Evolutionary conservation across 1,140 invertebrate species (phyloP).

Genomic region (Drosophila tani): DNA sequence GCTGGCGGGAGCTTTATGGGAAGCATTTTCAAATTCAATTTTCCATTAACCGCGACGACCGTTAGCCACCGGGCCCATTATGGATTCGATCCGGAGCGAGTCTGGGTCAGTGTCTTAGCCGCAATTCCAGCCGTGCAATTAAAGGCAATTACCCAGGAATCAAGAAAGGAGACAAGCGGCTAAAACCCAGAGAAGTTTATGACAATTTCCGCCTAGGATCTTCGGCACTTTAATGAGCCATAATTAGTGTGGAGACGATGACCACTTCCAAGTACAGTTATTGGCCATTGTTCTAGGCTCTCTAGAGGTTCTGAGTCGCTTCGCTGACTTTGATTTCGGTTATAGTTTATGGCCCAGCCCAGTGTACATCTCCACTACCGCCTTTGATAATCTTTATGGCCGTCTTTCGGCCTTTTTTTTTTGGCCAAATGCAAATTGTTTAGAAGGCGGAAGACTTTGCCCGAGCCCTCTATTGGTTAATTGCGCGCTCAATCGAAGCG

Average conservation of each 20-base stretch:
- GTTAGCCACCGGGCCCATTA: constrained; percentile 49
- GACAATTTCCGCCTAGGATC: constrained; percentile 80
- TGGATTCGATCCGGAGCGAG: constrained; percentile 65
- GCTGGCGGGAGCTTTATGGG: constrained; percentile 1
- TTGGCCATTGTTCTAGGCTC: constrained; percentile 75
- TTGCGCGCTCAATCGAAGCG: constrained; percentile 71
- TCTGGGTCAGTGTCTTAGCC: constrained; percentile 82
- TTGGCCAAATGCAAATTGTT: constrained; percentile 51
- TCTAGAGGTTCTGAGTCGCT: constrained; percentile 33
- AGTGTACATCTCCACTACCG: constrained; percentile 48
- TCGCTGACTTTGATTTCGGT: constrained; percentile 57
- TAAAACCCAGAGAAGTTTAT: constrained; percentile 17
- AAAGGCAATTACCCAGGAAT: constrained; percentile 66
- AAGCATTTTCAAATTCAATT: constrained; percentile 57
- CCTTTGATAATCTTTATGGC: constrained; percentile 67
- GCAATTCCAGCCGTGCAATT: constrained; percentile 70
- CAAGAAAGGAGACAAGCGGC: constrained; percentile 27
- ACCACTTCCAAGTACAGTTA: constrained; percentile 64
- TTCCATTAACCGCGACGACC: constrained; percentile 46
- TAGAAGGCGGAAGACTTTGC: constrained; percentile 65
- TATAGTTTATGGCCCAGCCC: constrained; percentile 52
- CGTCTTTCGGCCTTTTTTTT: no score
- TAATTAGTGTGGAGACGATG: constrained; percentile 59
- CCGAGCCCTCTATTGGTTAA: constrained; percentile 42
- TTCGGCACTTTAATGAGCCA: constrained; percentile 72